Evolutionary conservation across 2,797 vertebrate species (phyloP).

Genomic region (Amniataba percoides): DNA sequence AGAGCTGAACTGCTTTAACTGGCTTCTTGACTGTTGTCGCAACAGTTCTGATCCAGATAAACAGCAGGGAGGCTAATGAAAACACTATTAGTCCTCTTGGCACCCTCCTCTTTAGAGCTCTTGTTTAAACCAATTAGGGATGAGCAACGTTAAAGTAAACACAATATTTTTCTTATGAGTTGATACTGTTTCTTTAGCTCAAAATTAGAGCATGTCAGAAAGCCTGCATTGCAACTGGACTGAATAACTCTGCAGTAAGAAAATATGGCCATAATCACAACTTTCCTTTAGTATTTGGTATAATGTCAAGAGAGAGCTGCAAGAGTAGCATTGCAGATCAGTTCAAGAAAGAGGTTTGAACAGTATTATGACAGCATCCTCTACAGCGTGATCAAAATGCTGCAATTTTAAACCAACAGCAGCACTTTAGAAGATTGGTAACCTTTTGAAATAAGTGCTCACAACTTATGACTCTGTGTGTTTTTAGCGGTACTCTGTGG

Average conservation of each 20-base stretch:
- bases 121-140: slow-evolving; percentile 17
- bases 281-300: background rate
- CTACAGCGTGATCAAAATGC: background rate
- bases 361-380: background rate
- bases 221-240: background rate
- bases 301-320: background rate
- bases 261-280: slow-evolving; percentile 6
- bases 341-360: background rate
- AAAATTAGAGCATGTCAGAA: background rate
- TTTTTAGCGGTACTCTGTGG: slow-evolving; percentile 94
- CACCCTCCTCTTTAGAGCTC: background rate
- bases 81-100: slow-evolving; percentile 10
- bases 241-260: background rate
- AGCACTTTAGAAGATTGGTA: background rate
- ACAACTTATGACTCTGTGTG: slow-evolving; percentile 19
- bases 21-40: slow-evolving; percentile 4
- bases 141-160: slow-evolving; percentile 9
- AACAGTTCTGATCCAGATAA: slow-evolving; percentile 31
- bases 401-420: slow-evolving; percentile 5
- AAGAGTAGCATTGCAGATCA: background rate
- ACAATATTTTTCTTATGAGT: background rate
- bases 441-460: background rate
- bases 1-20: slow-evolving; percentile 12
- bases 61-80: slow-evolving; percentile 30
- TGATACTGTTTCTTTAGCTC: background rate